These are phyloP conservation scores for Stigmatopora nigra DNA, from an alignment of 2,113 vertebrate species.

Conservation along the genomic window DNA sequence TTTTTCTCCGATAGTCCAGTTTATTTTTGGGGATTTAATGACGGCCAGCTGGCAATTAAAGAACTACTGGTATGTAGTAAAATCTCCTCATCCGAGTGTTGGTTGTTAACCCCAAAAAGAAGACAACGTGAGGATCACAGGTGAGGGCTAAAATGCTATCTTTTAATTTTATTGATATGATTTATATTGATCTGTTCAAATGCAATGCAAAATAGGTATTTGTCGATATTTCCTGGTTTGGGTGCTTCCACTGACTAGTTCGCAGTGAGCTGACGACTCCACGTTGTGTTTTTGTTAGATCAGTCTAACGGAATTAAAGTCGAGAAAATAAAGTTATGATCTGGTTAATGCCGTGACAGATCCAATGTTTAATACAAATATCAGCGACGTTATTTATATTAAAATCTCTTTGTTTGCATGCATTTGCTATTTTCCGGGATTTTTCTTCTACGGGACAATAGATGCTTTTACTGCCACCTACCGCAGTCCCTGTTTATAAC, in stretches of 20 bases:
- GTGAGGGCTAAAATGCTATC: background rate
- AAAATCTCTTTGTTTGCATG: background rate
- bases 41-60: background rate
- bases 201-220: background rate
- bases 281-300: too few relatives aligned
- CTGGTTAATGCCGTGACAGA: too few relatives aligned
- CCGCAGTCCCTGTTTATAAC: background rate
- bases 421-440: background rate
- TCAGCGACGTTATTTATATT: too few relatives aligned
- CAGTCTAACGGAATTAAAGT: too few relatives aligned
- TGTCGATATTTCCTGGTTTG: background rate
- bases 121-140: background rate
- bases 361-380: too few relatives aligned
- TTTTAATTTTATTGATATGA: background rate
- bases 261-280: too few relatives aligned
- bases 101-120: background rate
- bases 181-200: background rate
- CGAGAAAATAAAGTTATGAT: too few relatives aligned
- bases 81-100: background rate
- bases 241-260: too few relatives aligned
- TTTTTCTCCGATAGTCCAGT: slow-evolving; percentile 55
- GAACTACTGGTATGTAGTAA: background rate
- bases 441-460: background rate
- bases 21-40: background rate
- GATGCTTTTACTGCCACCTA: background rate